Base-by-base conservation (phyloP, 2,113 vertebrate genomes). In the Prionailurus bengalensis region DNA sequence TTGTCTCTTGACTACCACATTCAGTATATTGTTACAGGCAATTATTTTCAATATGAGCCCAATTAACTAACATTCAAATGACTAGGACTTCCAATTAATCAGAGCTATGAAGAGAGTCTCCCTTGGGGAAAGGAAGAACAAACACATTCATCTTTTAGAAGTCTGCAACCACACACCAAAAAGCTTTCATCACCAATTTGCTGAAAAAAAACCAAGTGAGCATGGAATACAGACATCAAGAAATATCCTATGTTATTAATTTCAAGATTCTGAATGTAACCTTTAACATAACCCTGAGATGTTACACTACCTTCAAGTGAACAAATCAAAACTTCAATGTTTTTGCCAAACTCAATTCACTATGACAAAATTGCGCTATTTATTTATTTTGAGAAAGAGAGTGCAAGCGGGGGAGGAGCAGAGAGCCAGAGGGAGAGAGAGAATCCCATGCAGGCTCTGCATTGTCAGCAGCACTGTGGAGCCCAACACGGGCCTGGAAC, bases 31-130 rank as follows among this genome's bases (percentile, higher is more conserved):
- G 95, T 87, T 80, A 51, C 3, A 95, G 78, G 36, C 45, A 93
- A 92, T 78, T 95, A 66, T 92, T 97, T 71, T 74, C 73, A 92
- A 78, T 73, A 91, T 94, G 96, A 61, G 82, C 51, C 61, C 84
- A 96, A 95, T 95, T 95, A 95, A 70, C 86, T 91, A 91, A 89
- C 25, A 71, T 66, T 79, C 66, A 76, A 92, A 74, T 39, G 39
- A 58, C 55, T 27, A 80, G 58, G 63, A 92, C 92, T 84, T 89
- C 89, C 90, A 85, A 91, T 93, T 91, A 81, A 80, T 84, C 70
- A 93, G 78, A 97, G 42, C 21, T 42, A 58, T 65, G 14, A 36
- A 85, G 25, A 76, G 29, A 61, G 61, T 39, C 21, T 91, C 73
- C 78, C 87, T 61, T 96, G 73, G 55, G 63, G 31, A 19, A 89